Percentiles rank a stretch among this genome's conserved stretches.
phyloP scores from a whole-genome alignment of 2,797 vertebrate species.

The Sebastolobus altivelis region DNA sequence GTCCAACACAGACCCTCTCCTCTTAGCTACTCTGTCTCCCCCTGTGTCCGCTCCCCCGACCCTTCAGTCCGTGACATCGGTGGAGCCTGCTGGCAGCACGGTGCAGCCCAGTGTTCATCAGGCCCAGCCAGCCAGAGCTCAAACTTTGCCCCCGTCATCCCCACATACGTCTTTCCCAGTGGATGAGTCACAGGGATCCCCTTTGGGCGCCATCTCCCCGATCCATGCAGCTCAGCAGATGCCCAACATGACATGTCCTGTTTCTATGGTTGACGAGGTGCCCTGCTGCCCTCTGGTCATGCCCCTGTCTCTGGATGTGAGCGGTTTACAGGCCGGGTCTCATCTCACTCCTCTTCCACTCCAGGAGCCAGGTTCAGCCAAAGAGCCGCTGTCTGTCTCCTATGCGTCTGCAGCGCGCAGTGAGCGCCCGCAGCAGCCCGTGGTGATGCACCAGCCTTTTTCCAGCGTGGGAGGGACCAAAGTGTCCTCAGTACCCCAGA shows the following conservation, averaged over 20 bases:
- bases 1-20: constrained; percentile 83
- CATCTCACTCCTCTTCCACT: constrained; percentile 77
- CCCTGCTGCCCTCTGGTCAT: constrained; percentile 87
- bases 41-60: constrained; percentile 74
- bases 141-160: constrained; percentile 62
- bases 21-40: constrained; percentile 78
- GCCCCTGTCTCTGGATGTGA: constrained; percentile 84
- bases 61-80: constrained; percentile 64
- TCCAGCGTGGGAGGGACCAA: constrained; percentile 81
- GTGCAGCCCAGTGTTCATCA: constrained; percentile 66
- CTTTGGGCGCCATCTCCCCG: constrained; percentile 73
- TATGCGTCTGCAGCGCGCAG: constrained; percentile 64
- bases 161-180: constrained; percentile 68
- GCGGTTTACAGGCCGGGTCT: constrained; percentile 68
- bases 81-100: constrained; percentile 54
- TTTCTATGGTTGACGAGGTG: constrained; percentile 79
- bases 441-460: constrained; percentile 87
- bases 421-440: constrained; percentile 81
- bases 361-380: constrained; percentile 71
- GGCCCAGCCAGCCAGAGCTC: constrained; percentile 62
- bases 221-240: constrained; percentile 74
- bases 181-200: constrained; percentile 75
- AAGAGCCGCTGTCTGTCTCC: constrained; percentile 74
- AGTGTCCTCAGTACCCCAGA: constrained; percentile 86
- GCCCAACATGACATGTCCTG: constrained; percentile 72